Base-by-base conservation (phyloP, 2,113 vertebrate species). In the Saccopteryx leptura region DNA sequence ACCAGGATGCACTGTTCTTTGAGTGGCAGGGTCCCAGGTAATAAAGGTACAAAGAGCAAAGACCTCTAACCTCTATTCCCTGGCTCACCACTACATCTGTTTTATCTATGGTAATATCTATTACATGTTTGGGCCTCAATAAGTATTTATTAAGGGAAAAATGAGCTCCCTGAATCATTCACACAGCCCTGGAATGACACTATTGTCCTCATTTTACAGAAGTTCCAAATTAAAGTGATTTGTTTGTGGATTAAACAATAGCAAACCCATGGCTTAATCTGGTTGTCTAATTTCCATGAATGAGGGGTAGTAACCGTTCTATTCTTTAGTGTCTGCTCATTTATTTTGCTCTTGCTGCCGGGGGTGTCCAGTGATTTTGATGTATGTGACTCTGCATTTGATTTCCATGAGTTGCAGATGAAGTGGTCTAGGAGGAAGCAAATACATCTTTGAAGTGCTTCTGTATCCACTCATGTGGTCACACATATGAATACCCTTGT, bases 51-150 rank as follows among this genome's bases (percentile, higher is more conserved):
- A 31, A 58, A 39, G 17, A 80, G 26, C 33, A 82, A 87, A 93
- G 17, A 28, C 28, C 3, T 80, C 39, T 48, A 33, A 75, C 39
- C 78, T 21, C 39, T 39, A 39, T 39, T 39, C 39, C 66, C 18
- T 61, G 24, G 1, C 17, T 74, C 14, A 89, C 31, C 14, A 21
- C 3, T 2, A 54, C 1, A 39, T 56, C 23, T 56, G 69, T 85
- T 75, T 61, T 39, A 46, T 63, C 60, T 75, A 54, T 17, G n/a
- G 0, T 3, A 31, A 13, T 90, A 72, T 96, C 88, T 18, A 74
- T 91, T 94, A 93, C 69, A 97, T 23, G 11, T 11, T 21, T 84
- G 14, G 17, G 78, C 87, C 84, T 52, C 18, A 79, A 50, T 54
- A 93, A 50, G 18, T 84, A 81, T 39, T 86, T 83, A 82, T 56